Conservation (phyloP, 2,888 invertebrate genomes). For the Caenorhabditis drosophilae region DNA sequence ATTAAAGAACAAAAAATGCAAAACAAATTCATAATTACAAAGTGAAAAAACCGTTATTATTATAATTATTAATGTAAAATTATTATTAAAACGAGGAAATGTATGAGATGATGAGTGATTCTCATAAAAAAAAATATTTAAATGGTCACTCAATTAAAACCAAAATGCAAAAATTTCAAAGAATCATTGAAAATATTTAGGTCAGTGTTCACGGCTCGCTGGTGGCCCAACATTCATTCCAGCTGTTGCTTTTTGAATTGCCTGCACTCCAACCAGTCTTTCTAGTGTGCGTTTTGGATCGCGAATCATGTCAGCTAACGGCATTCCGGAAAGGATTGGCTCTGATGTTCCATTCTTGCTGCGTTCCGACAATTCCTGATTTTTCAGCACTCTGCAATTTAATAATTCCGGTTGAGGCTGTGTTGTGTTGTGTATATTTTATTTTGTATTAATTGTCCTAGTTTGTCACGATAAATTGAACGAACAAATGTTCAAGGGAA, state of each 20-base stretch:
- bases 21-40: neutral
- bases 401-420: too few relatives aligned
- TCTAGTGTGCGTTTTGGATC: constrained; percentile 66
- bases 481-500: too few relatives aligned
- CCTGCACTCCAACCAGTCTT: constrained; percentile 56
- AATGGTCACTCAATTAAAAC: too few relatives aligned
- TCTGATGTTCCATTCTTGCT: constrained; percentile 54
- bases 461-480: too few relatives aligned
- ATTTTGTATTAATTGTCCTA: too few relatives aligned
- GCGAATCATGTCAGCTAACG: constrained; percentile 63
- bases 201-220: constrained; percentile 41
- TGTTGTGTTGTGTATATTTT: too few relatives aligned
- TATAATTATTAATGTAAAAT: constrained; percentile 1
- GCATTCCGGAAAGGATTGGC: constrained; percentile 49
- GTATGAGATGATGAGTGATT: too few relatives aligned
- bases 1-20: too few relatives aligned
- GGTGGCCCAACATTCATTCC: constrained; percentile 38
- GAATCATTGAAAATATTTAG: constrained; percentile 22
- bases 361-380: constrained; percentile 60
- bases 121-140: too few relatives aligned
- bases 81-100: too few relatives aligned
- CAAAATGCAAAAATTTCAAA: constrained; percentile 7
- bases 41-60: neutral
- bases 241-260: constrained; percentile 32
- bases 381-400: constrained; percentile 65